Evolutionary conservation across 2,797 vertebrate species (phyloP).

Genomic region (Hephaestus fuliginosus): DNA sequence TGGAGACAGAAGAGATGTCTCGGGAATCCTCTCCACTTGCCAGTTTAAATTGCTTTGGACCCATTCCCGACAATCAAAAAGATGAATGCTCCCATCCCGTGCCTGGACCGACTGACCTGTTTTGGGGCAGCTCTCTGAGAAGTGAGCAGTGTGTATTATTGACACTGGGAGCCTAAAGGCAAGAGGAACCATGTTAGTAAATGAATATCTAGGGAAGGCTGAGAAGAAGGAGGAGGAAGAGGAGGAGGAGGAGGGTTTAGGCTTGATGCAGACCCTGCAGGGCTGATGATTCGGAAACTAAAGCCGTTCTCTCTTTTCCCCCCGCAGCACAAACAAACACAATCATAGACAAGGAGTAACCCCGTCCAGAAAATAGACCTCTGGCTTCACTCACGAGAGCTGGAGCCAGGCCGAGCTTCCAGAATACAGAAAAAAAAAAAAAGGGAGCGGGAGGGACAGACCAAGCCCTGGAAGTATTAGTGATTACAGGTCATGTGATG

Average conservation of each 20-base stretch:
- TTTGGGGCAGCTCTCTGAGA: slow-evolving; percentile 54
- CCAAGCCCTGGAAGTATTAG: slow-evolving; percentile 77
- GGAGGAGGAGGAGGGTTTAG: slow-evolving; percentile 50
- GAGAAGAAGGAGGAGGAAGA: slow-evolving; percentile 43
- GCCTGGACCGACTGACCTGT: slow-evolving; percentile 67
- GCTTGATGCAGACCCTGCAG: slow-evolving; percentile 60
- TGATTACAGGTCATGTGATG: slow-evolving; percentile 72
- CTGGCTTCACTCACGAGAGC: slow-evolving; percentile 75
- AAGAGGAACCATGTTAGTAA: slow-evolving; percentile 66
- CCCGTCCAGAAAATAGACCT: slow-evolving; percentile 75
- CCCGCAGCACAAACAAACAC: slow-evolving; percentile 83
- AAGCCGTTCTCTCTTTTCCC: slow-evolving; percentile 69
- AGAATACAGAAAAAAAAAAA: slow-evolving; percentile 49
- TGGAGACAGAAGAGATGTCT: slow-evolving; percentile 84
- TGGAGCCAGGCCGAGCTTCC: slow-evolving; percentile 62
- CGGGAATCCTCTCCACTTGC: slow-evolving; percentile 81
- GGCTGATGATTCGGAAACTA: slow-evolving; percentile 74
- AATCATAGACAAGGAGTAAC: slow-evolving; percentile 75
- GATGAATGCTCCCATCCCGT: slow-evolving; percentile 69
- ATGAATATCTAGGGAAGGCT: slow-evolving; percentile 55
- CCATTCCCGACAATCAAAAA: slow-evolving; percentile 75
- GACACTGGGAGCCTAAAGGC: slow-evolving; percentile 61
- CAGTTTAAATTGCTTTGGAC: slow-evolving; percentile 85
- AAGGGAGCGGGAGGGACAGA: slow-evolving; percentile 42
- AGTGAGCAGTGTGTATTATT: slow-evolving; percentile 54